These are phyloP conservation scores for Leptinotarsa juncta DNA, from an alignment of 2,888 invertebrate species.

Conservation along the genomic window DNA sequence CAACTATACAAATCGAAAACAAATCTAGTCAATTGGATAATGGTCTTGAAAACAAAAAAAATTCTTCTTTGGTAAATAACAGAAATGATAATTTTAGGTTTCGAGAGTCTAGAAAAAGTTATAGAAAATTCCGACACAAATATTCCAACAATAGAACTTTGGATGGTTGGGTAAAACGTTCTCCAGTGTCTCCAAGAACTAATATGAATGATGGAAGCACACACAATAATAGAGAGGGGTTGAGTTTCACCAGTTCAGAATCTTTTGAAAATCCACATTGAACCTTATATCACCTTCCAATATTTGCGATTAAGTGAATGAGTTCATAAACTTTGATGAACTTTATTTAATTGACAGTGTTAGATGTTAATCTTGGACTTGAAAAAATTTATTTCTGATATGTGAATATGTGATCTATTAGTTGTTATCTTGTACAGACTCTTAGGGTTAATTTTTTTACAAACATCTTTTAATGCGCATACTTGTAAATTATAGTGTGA, in stretches of 20 bases:
- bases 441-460: slow-evolving; percentile 63
- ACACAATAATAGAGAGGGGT: slow-evolving; percentile 6
- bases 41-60: slow-evolving; percentile 29
- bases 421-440: slow-evolving; percentile 55
- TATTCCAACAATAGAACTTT: slow-evolving; percentile 48
- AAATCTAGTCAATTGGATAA: slow-evolving; percentile 37
- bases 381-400: slow-evolving; percentile 38
- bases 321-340: slow-evolving; percentile 14
- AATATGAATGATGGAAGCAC: slow-evolving; percentile 27
- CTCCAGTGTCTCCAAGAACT: slow-evolving; percentile 37
- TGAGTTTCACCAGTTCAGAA: slow-evolving; percentile 16
- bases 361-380: slow-evolving; percentile 31
- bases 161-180: slow-evolving; percentile 57
- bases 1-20: slow-evolving; percentile 12
- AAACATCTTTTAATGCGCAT: slow-evolving; percentile 60
- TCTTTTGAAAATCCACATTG: slow-evolving; percentile 18
- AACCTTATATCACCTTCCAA: neutral
- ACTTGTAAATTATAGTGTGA: slow-evolving; percentile 60
- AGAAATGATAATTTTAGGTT: slow-evolving; percentile 40
- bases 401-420: slow-evolving; percentile 54
- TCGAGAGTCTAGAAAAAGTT: slow-evolving; percentile 42
- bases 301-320: slow-evolving; percentile 1
- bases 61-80: slow-evolving; percentile 27
- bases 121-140: slow-evolving; percentile 32
- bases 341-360: slow-evolving; percentile 5